Conservation (phyloP, 2,797 vertebrate species). For the Rhabdophis nuchalis region DNA sequence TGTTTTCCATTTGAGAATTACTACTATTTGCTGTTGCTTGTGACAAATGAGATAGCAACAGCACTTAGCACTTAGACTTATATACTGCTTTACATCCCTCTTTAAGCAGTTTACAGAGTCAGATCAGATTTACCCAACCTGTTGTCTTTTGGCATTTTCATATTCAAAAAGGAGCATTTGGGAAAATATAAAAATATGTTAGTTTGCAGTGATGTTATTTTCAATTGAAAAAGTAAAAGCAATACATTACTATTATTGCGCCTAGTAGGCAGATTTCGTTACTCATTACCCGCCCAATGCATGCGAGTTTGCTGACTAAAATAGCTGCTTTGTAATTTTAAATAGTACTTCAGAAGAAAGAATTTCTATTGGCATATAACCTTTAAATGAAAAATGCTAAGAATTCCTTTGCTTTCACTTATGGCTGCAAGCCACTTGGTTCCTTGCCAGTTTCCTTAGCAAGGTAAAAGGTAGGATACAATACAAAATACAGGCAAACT, state of each 20-base stretch:
- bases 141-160: background rate
- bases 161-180: background rate
- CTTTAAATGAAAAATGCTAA: conserved; percentile 2
- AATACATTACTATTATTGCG: background rate
- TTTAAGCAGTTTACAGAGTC: too few species aligned
- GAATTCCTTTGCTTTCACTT: conserved; percentile 15
- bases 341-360: conserved; percentile 19
- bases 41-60: background rate
- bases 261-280: conserved; percentile 2
- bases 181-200: background rate
- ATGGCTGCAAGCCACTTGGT: background rate
- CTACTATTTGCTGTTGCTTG: background rate
- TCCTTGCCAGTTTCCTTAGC: conserved; percentile 26
- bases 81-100: too few species aligned
- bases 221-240: background rate
- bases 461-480: background rate
- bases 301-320: conserved; percentile 1
- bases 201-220: background rate
- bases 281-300: conserved; percentile 11
- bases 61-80: too few species aligned
- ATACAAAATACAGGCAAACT: background rate
- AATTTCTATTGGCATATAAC: background rate
- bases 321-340: conserved; percentile 1
- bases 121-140: background rate
- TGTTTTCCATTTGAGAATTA: background rate